A percentile compares a stretch with the other conserved stretches of the same genome.
These are phyloP conservation scores for Orchesella flavescens DNA, from an alignment of 2,888 invertebrate species.

Conservation along the genomic window DNA sequence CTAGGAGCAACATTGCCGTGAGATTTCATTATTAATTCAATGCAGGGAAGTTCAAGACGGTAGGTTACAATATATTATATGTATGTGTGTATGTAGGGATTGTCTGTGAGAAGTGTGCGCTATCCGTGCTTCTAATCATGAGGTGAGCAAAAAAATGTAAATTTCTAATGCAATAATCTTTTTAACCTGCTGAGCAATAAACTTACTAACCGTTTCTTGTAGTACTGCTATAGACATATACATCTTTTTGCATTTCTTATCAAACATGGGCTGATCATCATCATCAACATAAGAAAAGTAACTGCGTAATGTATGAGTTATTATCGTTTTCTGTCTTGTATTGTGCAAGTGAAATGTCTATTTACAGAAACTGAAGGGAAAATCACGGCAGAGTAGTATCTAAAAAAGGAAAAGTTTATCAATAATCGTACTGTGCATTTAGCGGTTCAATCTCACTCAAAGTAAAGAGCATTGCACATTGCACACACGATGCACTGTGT, in stretches of 20 bases:
- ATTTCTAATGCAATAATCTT: constrained; percentile 19
- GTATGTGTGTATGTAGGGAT: neutral
- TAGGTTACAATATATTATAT: neutral
- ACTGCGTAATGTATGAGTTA: neutral
- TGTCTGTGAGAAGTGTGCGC: neutral
- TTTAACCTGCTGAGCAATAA: constrained; percentile 16
- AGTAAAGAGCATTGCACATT: no score
- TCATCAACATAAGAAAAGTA: neutral
- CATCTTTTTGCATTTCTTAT: neutral
- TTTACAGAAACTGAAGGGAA: constrained; percentile 36
- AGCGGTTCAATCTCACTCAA: no score
- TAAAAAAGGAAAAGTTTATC: constrained; percentile 49
- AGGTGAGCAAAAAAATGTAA: constrained; percentile 1
- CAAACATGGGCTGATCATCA: constrained; percentile 4
- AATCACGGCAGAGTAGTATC: constrained; percentile 42
- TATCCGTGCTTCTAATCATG: constrained; percentile 7
- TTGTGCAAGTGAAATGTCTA: constrained; percentile 25
- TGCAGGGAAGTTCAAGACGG: constrained; percentile 9
- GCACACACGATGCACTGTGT: neutral
- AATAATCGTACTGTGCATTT: no score
- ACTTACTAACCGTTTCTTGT: constrained; percentile 1
- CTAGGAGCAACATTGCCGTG: no score
- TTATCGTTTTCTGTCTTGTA: neutral
- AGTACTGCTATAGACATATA: neutral
- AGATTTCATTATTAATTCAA: no score